A percentile compares a stretch with the other conserved stretches of the same genome.
These are phyloP conservation scores for Indicator indicator DNA, from an alignment of 2,113 vertebrate species.

Conservation along the genomic window DNA sequence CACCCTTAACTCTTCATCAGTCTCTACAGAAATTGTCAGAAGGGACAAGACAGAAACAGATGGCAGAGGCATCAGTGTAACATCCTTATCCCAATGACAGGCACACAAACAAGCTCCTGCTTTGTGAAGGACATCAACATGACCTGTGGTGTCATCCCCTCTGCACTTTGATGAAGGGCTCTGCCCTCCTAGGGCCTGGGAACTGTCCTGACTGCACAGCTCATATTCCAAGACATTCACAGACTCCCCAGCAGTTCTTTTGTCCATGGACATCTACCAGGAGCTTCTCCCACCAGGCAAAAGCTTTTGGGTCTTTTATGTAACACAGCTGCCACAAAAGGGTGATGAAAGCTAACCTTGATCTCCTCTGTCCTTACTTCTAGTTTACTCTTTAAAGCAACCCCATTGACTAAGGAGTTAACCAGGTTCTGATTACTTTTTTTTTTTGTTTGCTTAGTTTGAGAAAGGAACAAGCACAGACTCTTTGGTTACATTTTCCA, in stretches of 20 bases:
- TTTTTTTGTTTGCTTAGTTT: not conserved
- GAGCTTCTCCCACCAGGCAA: not conserved
- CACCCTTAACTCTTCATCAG: not conserved
- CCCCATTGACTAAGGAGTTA: not conserved
- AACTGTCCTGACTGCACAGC: rapidly evolving
- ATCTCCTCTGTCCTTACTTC: not conserved
- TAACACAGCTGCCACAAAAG: not conserved
- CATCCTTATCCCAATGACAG: rapidly evolving
- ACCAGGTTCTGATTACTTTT: not conserved
- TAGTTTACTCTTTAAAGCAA: not conserved
- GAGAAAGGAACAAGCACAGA: not conserved
- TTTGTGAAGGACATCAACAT: rapidly evolving
- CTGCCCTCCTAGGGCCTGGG: not conserved
- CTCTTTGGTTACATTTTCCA: not conserved
- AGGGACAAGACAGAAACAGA: not conserved
- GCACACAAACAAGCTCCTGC: not conserved
- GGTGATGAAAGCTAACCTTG: not conserved
- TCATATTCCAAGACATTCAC: rapidly evolving
- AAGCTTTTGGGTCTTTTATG: not conserved
- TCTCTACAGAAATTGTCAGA: not conserved
- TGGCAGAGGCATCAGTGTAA: not conserved
- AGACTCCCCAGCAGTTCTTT: not conserved
- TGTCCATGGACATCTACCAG: not conserved
- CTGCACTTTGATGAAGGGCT: rapidly evolving
- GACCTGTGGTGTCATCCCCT: not conserved